These are phyloP conservation scores for Andrena bucephala DNA, from an alignment of 2,888 invertebrate species.

Conservation along the genomic window DNA sequence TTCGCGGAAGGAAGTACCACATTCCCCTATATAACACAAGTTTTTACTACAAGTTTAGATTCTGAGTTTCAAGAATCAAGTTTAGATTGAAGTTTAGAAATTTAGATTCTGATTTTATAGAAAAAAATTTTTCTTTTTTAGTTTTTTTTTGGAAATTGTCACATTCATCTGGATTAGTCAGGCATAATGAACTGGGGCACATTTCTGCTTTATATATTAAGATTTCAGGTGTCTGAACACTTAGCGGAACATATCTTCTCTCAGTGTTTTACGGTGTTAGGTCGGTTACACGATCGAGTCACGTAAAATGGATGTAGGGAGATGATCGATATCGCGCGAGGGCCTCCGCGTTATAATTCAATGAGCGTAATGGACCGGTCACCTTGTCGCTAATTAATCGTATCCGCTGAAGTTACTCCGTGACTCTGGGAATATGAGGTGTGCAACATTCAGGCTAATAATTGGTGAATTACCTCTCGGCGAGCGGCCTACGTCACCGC, in stretches of 20 bases:
- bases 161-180: too few species aligned
- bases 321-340: slow-evolving; percentile 53
- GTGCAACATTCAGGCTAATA: slow-evolving; percentile 51
- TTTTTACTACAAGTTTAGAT: too few species aligned
- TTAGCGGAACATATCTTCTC: too few species aligned
- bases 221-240: not conserved
- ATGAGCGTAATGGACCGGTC: slow-evolving; percentile 61
- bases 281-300: not conserved
- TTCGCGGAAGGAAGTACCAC: too few species aligned
- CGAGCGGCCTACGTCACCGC: not conserved
- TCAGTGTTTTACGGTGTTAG: not conserved
- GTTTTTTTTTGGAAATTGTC: too few species aligned
- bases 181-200: too few species aligned
- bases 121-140: too few species aligned
- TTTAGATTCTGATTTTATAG: too few species aligned
- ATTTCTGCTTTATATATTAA: too few species aligned
- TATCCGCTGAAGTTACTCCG: slow-evolving; percentile 54
- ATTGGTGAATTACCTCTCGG: slow-evolving; percentile 59
- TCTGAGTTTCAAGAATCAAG: too few species aligned
- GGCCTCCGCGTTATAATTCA: slow-evolving; percentile 53
- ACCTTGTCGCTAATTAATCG: slow-evolving; percentile 68
- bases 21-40: too few species aligned
- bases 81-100: too few species aligned
- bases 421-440: slow-evolving; percentile 33
- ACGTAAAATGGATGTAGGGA: not conserved